Conservation (phyloP, 2,888 invertebrate genomes). For the Anticlea derivata region DNA sequence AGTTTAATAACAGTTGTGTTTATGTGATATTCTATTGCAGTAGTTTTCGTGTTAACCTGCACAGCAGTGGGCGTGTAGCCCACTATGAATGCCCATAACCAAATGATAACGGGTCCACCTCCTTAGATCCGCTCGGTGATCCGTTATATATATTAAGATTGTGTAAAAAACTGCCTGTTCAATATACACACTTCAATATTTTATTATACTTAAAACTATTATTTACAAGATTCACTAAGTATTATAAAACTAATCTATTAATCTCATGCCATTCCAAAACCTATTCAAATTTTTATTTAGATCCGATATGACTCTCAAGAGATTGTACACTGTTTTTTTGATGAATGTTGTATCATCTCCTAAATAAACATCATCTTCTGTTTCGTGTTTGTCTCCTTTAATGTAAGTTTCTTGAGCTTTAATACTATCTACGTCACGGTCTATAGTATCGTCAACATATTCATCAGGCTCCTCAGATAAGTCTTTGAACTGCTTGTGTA, state of each 20-base stretch:
- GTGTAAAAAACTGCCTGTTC: too few species aligned
- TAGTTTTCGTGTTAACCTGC: too few species aligned
- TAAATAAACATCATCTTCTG: constrained; percentile 46
- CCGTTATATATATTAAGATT: too few species aligned
- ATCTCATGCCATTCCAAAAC: constrained; percentile 60
- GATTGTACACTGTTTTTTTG: constrained; percentile 57
- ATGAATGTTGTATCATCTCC: constrained; percentile 49
- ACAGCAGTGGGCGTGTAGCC: too few species aligned
- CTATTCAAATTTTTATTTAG: constrained; percentile 66
- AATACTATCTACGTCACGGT: constrained; percentile 26
- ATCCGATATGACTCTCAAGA: constrained; percentile 58
- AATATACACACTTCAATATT: not conserved
- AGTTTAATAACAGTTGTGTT: too few species aligned
- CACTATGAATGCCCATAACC: too few species aligned
- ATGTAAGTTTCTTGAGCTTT: constrained; percentile 24
- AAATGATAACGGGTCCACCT: too few species aligned
- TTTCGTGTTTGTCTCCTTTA: constrained; percentile 47
- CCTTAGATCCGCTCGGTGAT: too few species aligned
- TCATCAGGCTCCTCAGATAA: constrained; percentile 44
- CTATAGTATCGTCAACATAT: constrained; percentile 34
- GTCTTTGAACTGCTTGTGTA: constrained; percentile 54
- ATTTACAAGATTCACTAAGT: constrained; percentile 42
- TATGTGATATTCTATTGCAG: too few species aligned
- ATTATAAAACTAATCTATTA: constrained; percentile 59
- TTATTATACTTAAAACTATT: constrained; percentile 1